phyloP scores from a whole-genome alignment of 2,113 vertebrate species.

The Nycticryphes semicollaris region DNA sequence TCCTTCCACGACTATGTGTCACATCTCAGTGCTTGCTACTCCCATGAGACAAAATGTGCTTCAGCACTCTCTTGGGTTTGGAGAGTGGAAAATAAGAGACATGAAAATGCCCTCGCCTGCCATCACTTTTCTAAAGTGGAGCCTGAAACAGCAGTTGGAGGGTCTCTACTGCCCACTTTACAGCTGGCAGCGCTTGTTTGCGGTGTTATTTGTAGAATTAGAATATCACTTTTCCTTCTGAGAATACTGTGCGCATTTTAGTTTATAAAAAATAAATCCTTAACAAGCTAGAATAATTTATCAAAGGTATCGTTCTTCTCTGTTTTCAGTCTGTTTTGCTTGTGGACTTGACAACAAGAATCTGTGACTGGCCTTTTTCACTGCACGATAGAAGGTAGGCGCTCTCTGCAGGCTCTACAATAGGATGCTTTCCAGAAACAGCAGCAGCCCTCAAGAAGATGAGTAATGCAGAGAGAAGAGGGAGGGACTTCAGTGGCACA shows the following conservation, averaged over 20 bases:
- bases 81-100: neutral
- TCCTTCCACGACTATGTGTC: neutral
- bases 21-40: neutral
- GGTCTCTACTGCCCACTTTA: neutral
- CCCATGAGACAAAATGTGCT: neutral
- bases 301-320: neutral
- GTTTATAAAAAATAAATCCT: neutral
- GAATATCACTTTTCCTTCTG: neutral
- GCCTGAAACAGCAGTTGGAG: neutral
- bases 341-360: neutral
- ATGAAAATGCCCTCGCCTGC: neutral
- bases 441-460: slow-evolving; percentile 33
- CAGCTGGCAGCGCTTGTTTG: neutral
- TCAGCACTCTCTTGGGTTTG: neutral
- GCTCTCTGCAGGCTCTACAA: neutral
- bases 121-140: neutral
- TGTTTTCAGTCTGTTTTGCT: slow-evolving; percentile 4
- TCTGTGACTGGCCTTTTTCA: neutral
- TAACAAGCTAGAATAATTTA: neutral
- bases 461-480: slow-evolving; percentile 15
- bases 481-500: neutral
- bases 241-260: neutral
- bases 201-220: neutral
- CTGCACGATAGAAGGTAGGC: accelerated
- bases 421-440: slow-evolving; percentile 5